Base-by-base conservation (phyloP, 2,797 vertebrate species). In the Holocentrus rufus region DNA sequence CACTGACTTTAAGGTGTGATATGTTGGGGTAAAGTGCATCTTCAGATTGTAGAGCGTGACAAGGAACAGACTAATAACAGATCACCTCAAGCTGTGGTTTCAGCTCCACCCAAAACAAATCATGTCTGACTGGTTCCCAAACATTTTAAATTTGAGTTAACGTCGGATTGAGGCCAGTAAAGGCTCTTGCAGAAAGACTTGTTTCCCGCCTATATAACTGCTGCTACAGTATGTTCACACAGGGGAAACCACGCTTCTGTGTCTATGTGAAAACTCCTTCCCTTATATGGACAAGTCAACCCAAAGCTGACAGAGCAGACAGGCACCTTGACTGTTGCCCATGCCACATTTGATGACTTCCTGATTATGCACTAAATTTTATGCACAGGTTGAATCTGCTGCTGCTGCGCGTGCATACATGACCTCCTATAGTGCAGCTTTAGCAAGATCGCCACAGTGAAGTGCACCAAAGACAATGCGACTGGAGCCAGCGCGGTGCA, bases 281-380 rank as follows among this genome's bases (percentile, higher is more conserved):
- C 93, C 93, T 87, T 92, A 92, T 93, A 93, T 56, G 92, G 92
- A 5, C 87, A 92, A 69, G 67, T 72, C 61, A 80, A 79, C 64
- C 65, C 64, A 14, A 30, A 47, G 56, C 69, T 62, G 74, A 56
- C 52, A n/a, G 61, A 49, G 58, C 53, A 20, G 1, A 25, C 36
- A 59, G 72, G 49, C 70, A 87, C 72, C 67, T 83, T 53, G 7
- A 52, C 77, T 57, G 73, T 74, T 81, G 7, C 27, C 54, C 23
- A n/a, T 46, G 27, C 68, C 73, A 69, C 79, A 59, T 52, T 77
- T 36, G 13, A 4, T 9, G 46, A 85, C 84, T 92, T 92, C 89
- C 91, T 91, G 84, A 42, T 87, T 69, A 60, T 39, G 34, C 1
- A 18, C 60, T 47, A 47, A 13, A 4, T 14, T 54, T 11, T 4